Conservation (phyloP, 92 coral and sea anemone genomes). For the Zoanthus gigantus region DNA sequence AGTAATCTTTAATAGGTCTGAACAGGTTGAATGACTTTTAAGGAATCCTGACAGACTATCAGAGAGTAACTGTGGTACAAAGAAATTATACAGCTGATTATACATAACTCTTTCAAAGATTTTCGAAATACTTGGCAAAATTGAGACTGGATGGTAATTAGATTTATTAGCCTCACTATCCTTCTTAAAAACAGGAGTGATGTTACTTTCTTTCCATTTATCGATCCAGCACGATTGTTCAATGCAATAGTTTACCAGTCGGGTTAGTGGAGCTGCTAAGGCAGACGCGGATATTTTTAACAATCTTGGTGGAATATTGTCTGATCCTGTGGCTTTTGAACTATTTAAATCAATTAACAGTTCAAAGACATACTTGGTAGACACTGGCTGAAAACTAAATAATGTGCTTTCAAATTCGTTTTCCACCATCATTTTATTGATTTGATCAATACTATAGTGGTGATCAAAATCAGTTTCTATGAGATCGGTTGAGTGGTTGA, state of each 20-base stretch:
- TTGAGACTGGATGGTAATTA: constrained; percentile 9
- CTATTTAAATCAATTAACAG: constrained; percentile 7
- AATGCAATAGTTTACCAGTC: constrained; percentile 14
- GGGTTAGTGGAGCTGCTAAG: constrained; percentile 34
- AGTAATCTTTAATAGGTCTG: too few species aligned
- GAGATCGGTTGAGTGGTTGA: background rate
- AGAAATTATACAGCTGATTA: too few species aligned
- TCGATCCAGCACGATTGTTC: background rate
- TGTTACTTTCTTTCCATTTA: constrained; percentile 18
- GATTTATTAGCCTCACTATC: background rate
- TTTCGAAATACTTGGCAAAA: constrained; percentile 10
- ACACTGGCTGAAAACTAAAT: constrained; percentile 37
- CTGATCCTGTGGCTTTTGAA: constrained; percentile 36
- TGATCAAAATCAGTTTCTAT: too few species aligned
- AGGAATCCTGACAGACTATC: too few species aligned
- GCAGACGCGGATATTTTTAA: constrained; percentile 22
- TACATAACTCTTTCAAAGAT: too few species aligned
- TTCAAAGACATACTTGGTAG: constrained; percentile 15
- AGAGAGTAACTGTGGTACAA: too few species aligned
- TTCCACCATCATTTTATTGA: constrained; percentile 6
- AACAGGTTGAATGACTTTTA: too few species aligned
- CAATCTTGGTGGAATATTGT: constrained; percentile 18
- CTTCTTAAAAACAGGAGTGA: constrained; percentile 14
- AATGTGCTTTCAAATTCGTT: background rate
- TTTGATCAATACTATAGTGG: background rate